These are phyloP conservation scores for Eufriesea mexicana DNA, from an alignment of 1,140 invertebrate genomes.

Conservation along the genomic window DNA sequence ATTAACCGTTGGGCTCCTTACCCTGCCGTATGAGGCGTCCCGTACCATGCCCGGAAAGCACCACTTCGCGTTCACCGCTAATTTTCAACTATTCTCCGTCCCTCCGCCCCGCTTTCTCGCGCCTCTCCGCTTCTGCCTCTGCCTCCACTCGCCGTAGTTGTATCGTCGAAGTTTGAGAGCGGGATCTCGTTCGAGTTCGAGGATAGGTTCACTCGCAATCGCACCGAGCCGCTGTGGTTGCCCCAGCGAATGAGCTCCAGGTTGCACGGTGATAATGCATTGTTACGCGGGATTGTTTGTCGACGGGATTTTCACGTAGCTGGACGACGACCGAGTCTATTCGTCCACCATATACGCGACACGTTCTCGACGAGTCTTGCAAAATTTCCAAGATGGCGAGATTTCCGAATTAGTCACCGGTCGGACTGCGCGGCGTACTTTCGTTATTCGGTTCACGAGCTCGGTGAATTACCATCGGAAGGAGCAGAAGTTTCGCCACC, in stretches of 20 bases:
- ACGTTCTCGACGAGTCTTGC: no score
- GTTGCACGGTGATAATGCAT: background rate
- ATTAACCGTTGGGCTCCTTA: constrained; percentile 54
- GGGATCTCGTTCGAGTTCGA: background rate
- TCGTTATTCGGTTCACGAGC: constrained; percentile 2
- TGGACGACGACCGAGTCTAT: background rate
- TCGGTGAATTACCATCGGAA: background rate
- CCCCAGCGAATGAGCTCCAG: background rate
- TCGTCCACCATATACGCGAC: no score
- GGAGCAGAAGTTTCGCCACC: background rate
- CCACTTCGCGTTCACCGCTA: constrained; percentile 41
- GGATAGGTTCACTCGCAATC: background rate
- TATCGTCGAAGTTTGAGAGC: constrained; percentile 23
- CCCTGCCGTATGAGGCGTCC: background rate
- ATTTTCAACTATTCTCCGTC: constrained; percentile 36
- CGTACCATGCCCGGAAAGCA: constrained; percentile 16
- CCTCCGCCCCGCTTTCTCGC: background rate
- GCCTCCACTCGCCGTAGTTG: background rate
- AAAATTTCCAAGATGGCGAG: background rate
- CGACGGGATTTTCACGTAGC: background rate
- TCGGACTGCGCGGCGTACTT: background rate
- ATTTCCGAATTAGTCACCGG: background rate
- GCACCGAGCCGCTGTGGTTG: background rate
- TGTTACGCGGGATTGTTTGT: background rate
- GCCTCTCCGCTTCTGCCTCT: background rate